Evolutionary conservation across 64 coral and sea anemone species (phyloP), one percentile per base, ranked within the genome.

Genomic region (Platygyra sinensis): DNA sequence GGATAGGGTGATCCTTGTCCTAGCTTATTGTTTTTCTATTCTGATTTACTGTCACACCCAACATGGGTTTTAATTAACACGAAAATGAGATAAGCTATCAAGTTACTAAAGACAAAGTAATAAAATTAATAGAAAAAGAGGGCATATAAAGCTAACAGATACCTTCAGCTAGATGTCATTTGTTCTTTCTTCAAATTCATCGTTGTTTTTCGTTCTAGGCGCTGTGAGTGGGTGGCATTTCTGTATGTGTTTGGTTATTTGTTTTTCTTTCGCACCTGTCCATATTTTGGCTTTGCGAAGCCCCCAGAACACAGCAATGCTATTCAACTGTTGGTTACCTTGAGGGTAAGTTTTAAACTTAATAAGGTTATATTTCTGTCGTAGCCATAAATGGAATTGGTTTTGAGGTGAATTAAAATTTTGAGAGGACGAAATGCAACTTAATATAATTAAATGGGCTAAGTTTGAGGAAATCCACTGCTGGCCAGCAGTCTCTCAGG

Each of bases 161-260:
- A 39, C 24, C 29, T 25, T 33, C 25, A 24, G 75, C 2, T 5
- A 77, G 2, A 28, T 7, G 5, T 77, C 18, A 8, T 36, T 49
- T 27, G 16, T 72, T 30, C 8, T 62, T 82, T 57, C 4, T 24
- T 15, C 9, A 64, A 36, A 36, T 36, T 36, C 33, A 36, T 36
- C 1, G 33, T 36, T 36, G 4, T 46, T 75, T 19, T 85, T 75
- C 67, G 76, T 79, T 54, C 0, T 51, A 99, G 97, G 77, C 88
- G 89, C 64, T 82, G 97, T 86, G 90, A 95, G 60, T 99, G 97
- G 97, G 69, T 84, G 38, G 97, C 94, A 73, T 99, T 96, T 61
- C 15, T 96, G n/a, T 99, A 89, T 64, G 97, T 99, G 30, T 99
- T 99, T 95, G 88, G 94, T 18, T 99, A 99, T 76, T 73, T 99